Evolutionary conservation across 2,113 vertebrate species (phyloP).

Genomic region (Xenotilapia longispinis): DNA sequence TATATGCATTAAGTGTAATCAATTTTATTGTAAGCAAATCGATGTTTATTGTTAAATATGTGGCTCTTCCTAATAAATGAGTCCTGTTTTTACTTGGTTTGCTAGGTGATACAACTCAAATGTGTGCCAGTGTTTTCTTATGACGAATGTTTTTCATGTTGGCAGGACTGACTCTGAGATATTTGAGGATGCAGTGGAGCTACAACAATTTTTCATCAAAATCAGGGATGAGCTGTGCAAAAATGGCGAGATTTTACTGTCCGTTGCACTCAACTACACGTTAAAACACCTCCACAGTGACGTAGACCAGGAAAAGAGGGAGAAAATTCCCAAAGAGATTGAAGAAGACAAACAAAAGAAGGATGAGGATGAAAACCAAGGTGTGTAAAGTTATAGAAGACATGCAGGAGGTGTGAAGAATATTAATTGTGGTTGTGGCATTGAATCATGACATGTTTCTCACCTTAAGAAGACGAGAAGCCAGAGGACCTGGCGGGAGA

Average conservation of each 20-base stretch:
- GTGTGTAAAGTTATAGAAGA: conserved; percentile 33
- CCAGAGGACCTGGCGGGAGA: conserved; percentile 77
- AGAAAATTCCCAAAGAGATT: conserved; percentile 94
- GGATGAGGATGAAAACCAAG: conserved; percentile 80
- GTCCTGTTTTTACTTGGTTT: neutral
- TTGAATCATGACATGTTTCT: neutral
- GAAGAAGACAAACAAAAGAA: conserved; percentile 91
- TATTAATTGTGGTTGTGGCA: neutral
- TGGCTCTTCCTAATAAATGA: neutral
- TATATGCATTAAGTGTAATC: neutral
- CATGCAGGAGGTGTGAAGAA: neutral
- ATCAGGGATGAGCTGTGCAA: conserved; percentile 98
- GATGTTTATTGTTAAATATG: neutral
- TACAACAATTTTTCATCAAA: conserved; percentile 97
- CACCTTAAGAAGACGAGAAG: conserved; percentile 78
- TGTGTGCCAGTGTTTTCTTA: neutral
- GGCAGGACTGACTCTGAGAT: conserved; percentile 95
- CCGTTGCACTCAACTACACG: conserved; percentile 90
- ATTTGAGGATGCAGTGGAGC: conserved; percentile 93
- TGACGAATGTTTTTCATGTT: neutral
- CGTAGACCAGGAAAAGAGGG: conserved; percentile 95
- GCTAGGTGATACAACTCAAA: neutral
- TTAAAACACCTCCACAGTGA: conserved; percentile 90
- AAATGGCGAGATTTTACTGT: conserved; percentile 93
- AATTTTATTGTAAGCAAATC: neutral